Evolutionary conservation across 1,140 invertebrate genomes (phyloP), one percentile per base, ranked within the genome.

Genomic region (Scaptomyza graminum): DNA sequence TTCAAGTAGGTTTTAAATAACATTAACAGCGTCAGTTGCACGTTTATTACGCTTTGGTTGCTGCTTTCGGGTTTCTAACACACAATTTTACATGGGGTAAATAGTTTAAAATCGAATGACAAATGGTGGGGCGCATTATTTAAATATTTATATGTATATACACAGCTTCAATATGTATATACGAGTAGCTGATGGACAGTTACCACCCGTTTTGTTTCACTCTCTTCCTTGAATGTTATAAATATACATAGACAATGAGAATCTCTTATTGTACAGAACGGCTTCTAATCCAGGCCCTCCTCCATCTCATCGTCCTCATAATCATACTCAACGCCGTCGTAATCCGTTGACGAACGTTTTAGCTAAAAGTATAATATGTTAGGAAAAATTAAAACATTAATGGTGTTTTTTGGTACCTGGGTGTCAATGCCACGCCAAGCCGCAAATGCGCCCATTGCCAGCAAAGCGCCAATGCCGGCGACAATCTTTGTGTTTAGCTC

Each of bases 361-460:
- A 88, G 57, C 83, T 88, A 73, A 22, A 79, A 87, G 31, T 41
- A 34, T 46, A 52, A 65, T 50, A 16, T 8, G 15, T 13, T 34
- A 52, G 8, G 3, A 79, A 63, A 76, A 68, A 50, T 56, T 61
- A 43, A 49, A 66, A 66, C 46, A 39, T 44, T 67, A 34, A 34
- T 9, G 1, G n/a, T 22, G 12, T 47, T 37, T 5, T 15, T 41
- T 37, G n/a, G 5, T 64, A 89, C 85, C 74, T 84, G 85, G 39
- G 69, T 82, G 56, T 79, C 85, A 39, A 90, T 69, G n/a, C 90
- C 90, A 34, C 76, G 87, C 79, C 85, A 90, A 12, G 85, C 90
- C 11, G 90, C 90, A 76, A 91, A 91, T 13, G 85, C 78, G 5
- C 79, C 76, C 90, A 91, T 91, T 3, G 90, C 90, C 15, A 88